Conservation (phyloP, 2,113 vertebrate species). For the Centropus bengalensis region DNA sequence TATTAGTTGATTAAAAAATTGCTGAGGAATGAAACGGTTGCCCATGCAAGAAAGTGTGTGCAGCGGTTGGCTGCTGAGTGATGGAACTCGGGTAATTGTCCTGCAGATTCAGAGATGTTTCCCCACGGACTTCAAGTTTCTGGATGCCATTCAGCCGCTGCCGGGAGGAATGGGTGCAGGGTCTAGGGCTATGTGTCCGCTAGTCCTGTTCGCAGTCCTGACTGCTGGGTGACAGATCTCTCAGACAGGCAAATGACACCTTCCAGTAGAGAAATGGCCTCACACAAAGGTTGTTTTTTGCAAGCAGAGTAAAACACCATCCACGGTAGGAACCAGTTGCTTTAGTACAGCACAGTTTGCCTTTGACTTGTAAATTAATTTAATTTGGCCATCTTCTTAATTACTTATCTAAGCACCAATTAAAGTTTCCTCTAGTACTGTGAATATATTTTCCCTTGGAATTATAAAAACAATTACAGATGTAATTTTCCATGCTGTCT, state of each 20-base stretch:
- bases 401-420: background rate
- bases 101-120: too few relatives aligned
- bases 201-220: too few relatives aligned
- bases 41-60: too few relatives aligned
- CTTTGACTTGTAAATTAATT: background rate
- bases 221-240: background rate
- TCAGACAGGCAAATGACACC: background rate
- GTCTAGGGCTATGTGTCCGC: too few relatives aligned
- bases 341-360: background rate
- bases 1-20: too few relatives aligned
- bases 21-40: too few relatives aligned
- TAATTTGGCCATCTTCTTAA: background rate
- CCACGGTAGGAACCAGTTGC: background rate
- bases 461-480: background rate
- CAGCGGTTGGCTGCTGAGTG: too few relatives aligned
- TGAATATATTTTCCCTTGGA: background rate
- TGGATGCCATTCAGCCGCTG: too few relatives aligned
- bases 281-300: background rate
- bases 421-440: background rate
- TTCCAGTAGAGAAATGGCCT: background rate
- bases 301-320: background rate
- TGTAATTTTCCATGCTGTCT: background rate
- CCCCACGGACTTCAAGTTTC: too few relatives aligned
- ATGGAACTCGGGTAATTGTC: too few relatives aligned
- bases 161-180: too few relatives aligned